Conservation (phyloP, 2,113 vertebrate species). For the Anser cygnoides region DNA sequence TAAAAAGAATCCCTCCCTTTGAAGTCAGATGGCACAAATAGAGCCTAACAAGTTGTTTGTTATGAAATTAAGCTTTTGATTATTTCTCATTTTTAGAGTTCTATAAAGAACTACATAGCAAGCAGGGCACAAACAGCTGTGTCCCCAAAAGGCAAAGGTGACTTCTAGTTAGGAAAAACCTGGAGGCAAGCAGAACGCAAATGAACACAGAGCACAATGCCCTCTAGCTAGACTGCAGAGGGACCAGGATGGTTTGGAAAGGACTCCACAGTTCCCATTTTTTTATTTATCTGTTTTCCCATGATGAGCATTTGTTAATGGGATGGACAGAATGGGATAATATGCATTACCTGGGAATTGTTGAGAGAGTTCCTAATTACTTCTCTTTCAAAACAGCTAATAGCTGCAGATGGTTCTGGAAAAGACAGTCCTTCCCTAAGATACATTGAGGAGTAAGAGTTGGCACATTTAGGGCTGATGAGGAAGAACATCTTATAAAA, state of each 20-base stretch:
- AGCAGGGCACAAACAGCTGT: background rate
- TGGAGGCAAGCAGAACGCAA: background rate
- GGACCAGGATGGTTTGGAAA: background rate
- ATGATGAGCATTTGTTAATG: background rate
- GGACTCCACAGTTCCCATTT: background rate
- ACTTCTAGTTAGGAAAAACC: background rate
- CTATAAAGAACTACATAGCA: background rate
- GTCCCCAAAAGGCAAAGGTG: background rate
- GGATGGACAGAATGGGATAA: background rate
- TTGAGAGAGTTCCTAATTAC: background rate
- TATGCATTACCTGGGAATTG: background rate
- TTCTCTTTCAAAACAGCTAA: background rate
- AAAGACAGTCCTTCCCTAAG: background rate
- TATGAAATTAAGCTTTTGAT: background rate
- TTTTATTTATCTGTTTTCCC: background rate
- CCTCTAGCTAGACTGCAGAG: background rate
- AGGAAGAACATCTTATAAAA: background rate
- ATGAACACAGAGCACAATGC: background rate
- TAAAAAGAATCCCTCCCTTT: constrained; percentile 14
- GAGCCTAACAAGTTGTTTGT: background rate
- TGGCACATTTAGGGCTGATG: background rate
- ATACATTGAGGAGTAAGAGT: background rate
- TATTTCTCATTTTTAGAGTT: background rate
- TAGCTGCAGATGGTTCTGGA: background rate
- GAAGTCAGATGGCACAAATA: constrained; percentile 6